A percentile compares a stretch with the other conserved stretches of the same genome.
phyloP scores from a whole-genome alignment of 2,888 invertebrate species.

The Leptinotarsa haldemani region DNA sequence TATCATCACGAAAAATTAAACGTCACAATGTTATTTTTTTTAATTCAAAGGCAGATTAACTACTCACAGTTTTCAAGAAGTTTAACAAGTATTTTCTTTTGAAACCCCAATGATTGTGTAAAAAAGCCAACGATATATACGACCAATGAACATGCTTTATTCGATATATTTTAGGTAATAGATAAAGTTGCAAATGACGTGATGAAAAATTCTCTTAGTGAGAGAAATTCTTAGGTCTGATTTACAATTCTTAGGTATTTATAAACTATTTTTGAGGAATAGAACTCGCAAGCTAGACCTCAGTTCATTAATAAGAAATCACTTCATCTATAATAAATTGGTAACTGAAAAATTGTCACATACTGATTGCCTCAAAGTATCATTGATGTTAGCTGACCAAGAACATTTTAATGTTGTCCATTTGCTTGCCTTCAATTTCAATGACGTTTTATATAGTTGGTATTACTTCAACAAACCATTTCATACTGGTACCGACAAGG shows the following conservation, averaged over 20 bases:
- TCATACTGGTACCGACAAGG: not conserved
- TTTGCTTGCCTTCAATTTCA: not conserved
- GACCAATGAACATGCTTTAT: constrained; percentile 31
- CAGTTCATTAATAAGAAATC: too few species aligned
- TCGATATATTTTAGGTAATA: constrained; percentile 3
- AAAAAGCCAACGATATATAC: constrained; percentile 31
- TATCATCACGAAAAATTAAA: too few species aligned
- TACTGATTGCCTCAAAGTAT: constrained; percentile 1
- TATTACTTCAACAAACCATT: not conserved
- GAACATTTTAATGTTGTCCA: not conserved
- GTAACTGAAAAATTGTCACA: not conserved
- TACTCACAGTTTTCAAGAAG: not conserved
- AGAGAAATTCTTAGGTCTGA: not conserved
- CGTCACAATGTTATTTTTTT: too few species aligned
- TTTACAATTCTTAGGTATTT: not conserved
- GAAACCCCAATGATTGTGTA: not conserved
- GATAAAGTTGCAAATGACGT: constrained; percentile 8
- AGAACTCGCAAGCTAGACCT: too few species aligned
- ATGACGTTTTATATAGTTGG: not conserved
- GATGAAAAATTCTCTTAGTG: constrained; percentile 1
- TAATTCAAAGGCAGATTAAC: too few species aligned
- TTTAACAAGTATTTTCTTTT: not conserved
- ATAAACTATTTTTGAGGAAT: too few species aligned
- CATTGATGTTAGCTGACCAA: constrained; percentile 1
- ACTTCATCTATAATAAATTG: too few species aligned